Percentiles rank a stretch among this genome's conserved stretches.
These are phyloP conservation scores for Drosophila subquinaria DNA, from an alignment of 2,888 invertebrate genomes.

Conservation along the genomic window DNA sequence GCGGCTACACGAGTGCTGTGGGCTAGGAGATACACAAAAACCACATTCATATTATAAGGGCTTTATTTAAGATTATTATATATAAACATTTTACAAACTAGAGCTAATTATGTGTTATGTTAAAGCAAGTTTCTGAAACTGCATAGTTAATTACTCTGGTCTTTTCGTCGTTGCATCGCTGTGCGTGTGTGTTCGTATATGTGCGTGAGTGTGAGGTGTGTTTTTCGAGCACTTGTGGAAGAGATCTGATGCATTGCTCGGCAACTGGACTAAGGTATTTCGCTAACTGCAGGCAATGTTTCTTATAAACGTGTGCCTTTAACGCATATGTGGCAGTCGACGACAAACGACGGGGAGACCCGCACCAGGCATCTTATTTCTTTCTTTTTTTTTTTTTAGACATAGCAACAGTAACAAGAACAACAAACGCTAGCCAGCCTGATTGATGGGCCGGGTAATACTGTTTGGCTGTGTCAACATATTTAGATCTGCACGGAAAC, in stretches of 20 bases:
- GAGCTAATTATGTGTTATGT: slow-evolving; percentile 22
- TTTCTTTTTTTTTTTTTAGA: not conserved
- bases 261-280: slow-evolving; percentile 27
- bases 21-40: slow-evolving; percentile 25
- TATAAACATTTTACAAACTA: slow-evolving; percentile 53
- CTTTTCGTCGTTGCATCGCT: not conserved
- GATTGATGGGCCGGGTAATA: slow-evolving; percentile 9
- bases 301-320: slow-evolving; percentile 7
- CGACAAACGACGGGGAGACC: slow-evolving; percentile 13
- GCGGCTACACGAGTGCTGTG: slow-evolving; percentile 87
- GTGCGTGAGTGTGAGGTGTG: slow-evolving; percentile 6
- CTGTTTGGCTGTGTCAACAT: slow-evolving; percentile 90
- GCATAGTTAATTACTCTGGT: slow-evolving; percentile 27
- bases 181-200: slow-evolving; percentile 2
- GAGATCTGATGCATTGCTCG: slow-evolving; percentile 50
- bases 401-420: slow-evolving; percentile 21
- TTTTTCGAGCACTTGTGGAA: slow-evolving; percentile 46
- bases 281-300: slow-evolving; percentile 15
- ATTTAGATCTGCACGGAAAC: slow-evolving; percentile 85
- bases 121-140: slow-evolving; percentile 50
- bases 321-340: slow-evolving; percentile 15
- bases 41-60: slow-evolving; percentile 23
- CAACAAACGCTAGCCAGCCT: slow-evolving; percentile 68
- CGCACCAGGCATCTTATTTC: slow-evolving; percentile 8
- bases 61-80: slow-evolving; percentile 48